A percentile compares a stretch with the other conserved stretches of the same genome.
Evolutionary conservation across 2,797 vertebrate genomes (phyloP).

Genomic region (Melanotaenia boesemani): DNA sequence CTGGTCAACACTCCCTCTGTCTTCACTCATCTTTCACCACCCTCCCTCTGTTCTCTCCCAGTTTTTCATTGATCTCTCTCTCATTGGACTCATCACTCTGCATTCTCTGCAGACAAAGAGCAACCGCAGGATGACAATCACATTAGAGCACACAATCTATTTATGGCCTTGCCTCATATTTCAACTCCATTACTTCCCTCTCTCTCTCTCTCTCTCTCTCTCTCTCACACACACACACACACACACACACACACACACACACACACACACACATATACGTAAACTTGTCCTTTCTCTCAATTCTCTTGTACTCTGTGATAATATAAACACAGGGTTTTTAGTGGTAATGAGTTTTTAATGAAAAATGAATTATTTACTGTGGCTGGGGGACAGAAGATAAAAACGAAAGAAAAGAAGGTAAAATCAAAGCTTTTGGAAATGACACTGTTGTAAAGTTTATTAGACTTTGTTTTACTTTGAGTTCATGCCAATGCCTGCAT

Average conservation of each 20-base stretch:
- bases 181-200: conserved; percentile 66
- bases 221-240: too few relatives aligned
- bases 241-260: too few relatives aligned
- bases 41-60: conserved; percentile 52
- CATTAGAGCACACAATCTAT: conserved; percentile 83
- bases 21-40: conserved; percentile 67
- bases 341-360: conserved; percentile 85
- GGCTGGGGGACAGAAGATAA: conserved; percentile 66
- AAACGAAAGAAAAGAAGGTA: conserved; percentile 61
- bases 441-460: conserved; percentile 55
- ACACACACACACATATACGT: conserved; percentile 14
- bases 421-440: conserved; percentile 53
- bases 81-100: conserved; percentile 81
- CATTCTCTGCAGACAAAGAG: conserved; percentile 81
- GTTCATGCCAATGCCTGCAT: conserved; percentile 19
- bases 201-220: conserved; percentile 5
- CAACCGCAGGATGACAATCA: conserved; percentile 82
- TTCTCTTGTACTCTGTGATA: conserved; percentile 55
- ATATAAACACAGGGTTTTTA: conserved; percentile 79
- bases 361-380: conserved; percentile 84
- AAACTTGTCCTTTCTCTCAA: conserved; percentile 13
- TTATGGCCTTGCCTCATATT: conserved; percentile 82
- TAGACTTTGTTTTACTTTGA: conserved; percentile 29
- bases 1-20: conserved; percentile 67
- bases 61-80: conserved; percentile 76